phyloP scores from a whole-genome alignment of 2,888 invertebrate genomes.

The Tachina grossa region DNA sequence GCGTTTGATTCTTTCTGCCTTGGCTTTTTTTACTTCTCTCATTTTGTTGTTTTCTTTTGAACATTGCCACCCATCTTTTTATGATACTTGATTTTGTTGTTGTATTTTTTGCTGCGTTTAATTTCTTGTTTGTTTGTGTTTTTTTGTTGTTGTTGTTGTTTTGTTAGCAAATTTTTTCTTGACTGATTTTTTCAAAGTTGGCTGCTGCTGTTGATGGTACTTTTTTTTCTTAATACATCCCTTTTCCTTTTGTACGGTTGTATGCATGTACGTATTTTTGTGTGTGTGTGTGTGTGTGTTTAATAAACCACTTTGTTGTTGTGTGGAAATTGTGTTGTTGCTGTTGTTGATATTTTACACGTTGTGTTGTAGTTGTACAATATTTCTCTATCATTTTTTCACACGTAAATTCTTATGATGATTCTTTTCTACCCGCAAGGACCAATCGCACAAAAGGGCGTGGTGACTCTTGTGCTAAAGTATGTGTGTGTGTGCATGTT shows the following conservation, averaged over 20 bases:
- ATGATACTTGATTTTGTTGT: slow-evolving; percentile 56
- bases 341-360: slow-evolving; percentile 61
- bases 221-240: slow-evolving; percentile 51
- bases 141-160: slow-evolving; percentile 33
- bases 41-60: slow-evolving; percentile 66
- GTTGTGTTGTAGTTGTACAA: slow-evolving; percentile 52
- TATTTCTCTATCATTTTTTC: slow-evolving; percentile 80
- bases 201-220: slow-evolving; percentile 37
- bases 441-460: slow-evolving; percentile 81
- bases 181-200: slow-evolving; percentile 47
- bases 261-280: background rate
- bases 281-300: slow-evolving; percentile 39
- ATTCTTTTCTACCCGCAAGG: slow-evolving; percentile 81
- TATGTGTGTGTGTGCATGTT: slow-evolving; percentile 13
- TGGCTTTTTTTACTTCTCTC: slow-evolving; percentile 33
- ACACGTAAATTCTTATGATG: slow-evolving; percentile 81
- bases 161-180: slow-evolving; percentile 37
- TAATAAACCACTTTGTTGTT: slow-evolving; percentile 27
- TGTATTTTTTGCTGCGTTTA: slow-evolving; percentile 43
- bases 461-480: slow-evolving; percentile 73
- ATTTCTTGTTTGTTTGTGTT: slow-evolving; percentile 24
- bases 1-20: slow-evolving; percentile 32
- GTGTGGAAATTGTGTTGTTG: slow-evolving; percentile 12
- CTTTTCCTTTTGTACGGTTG: slow-evolving; percentile 31
- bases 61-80: slow-evolving; percentile 70